Percentiles rank a stretch among this genome's conserved stretches.
Conservation (phyloP, 2,888 invertebrate genomes). For the Thalpophila matura region DNA sequence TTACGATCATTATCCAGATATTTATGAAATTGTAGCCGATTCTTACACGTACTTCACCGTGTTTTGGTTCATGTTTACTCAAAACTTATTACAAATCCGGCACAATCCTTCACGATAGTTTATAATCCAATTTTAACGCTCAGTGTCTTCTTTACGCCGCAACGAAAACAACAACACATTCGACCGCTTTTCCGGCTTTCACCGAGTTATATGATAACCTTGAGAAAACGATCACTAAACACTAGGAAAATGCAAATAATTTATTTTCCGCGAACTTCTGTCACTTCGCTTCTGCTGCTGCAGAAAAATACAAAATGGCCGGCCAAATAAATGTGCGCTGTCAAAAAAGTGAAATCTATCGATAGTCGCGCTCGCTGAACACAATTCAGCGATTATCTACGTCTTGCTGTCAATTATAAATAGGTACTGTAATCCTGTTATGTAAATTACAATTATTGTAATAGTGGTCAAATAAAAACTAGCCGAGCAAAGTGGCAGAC, state of each 20-base stretch:
- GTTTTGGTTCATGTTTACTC: slow-evolving; percentile 41
- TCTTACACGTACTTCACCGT: slow-evolving; percentile 26
- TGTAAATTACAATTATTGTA: slow-evolving; percentile 71
- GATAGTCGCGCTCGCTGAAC: slow-evolving; percentile 37
- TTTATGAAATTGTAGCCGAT: slow-evolving; percentile 19
- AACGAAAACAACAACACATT: slow-evolving; percentile 35
- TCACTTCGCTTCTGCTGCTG: slow-evolving; percentile 67
- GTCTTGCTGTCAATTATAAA: slow-evolving; percentile 56
- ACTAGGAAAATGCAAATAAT: slow-evolving; percentile 68
- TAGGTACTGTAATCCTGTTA: slow-evolving; percentile 70
- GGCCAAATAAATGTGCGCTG: slow-evolving; percentile 74
- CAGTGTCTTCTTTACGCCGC: slow-evolving; percentile 10
- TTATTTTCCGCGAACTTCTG: slow-evolving; percentile 80
- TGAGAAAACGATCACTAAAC: slow-evolving; percentile 56
- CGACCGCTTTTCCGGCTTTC: slow-evolving; percentile 36
- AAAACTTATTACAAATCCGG: slow-evolving; percentile 37
- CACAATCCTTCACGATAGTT: slow-evolving; percentile 38
- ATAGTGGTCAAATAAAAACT: slow-evolving; percentile 54
- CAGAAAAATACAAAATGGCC: slow-evolving; percentile 87
- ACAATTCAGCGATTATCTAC: slow-evolving; percentile 31
- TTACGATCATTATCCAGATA: slow-evolving; percentile 56
- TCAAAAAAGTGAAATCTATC: slow-evolving; percentile 59
- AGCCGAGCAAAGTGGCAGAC: slow-evolving; percentile 45
- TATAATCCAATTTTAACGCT: slow-evolving; percentile 43
- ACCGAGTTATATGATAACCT: slow-evolving; percentile 51